Conservation (phyloP, 2,113 vertebrate species). For the Paramormyrops kingsleyae region DNA sequence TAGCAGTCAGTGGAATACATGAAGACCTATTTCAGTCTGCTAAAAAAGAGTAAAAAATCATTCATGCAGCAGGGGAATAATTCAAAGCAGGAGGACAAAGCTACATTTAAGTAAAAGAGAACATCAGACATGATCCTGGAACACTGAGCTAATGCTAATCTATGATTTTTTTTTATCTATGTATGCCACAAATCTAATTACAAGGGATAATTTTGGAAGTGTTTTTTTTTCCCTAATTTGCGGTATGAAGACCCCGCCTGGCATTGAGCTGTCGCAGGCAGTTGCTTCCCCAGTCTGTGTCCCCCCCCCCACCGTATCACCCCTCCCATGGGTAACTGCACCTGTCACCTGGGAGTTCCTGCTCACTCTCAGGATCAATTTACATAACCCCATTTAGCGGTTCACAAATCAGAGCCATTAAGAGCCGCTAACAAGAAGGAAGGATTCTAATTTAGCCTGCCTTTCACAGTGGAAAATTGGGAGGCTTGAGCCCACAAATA, state of each 20-base stretch:
- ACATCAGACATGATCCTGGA: neutral
- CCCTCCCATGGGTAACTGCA: slow-evolving; percentile 79
- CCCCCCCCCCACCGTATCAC: slow-evolving; percentile 24
- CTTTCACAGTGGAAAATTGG: slow-evolving; percentile 99
- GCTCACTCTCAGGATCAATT: slow-evolving; percentile 98
- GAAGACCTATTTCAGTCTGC: neutral
- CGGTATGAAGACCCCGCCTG: neutral
- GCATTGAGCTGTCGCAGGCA: neutral
- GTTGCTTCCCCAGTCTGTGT: slow-evolving; percentile 24
- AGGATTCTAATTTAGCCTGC: slow-evolving; percentile 99
- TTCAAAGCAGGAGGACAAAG: neutral
- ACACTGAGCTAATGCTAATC: neutral
- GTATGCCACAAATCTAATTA: neutral
- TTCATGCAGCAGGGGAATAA: neutral
- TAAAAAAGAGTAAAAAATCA: neutral
- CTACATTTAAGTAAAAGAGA: neutral
- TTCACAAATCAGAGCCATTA: slow-evolving; percentile 99
- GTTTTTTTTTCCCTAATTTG: neutral
- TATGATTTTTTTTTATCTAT: neutral
- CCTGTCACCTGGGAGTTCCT: slow-evolving; percentile 99
- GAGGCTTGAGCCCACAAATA: slow-evolving; percentile 98
- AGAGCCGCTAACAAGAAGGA: slow-evolving; percentile 98
- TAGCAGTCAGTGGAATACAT: neutral
- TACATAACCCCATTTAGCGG: slow-evolving; percentile 99
- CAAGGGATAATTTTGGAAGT: neutral